These are phyloP conservation scores for Hermaeophaga mercurialis DNA, from an alignment of 2,888 invertebrate genomes.

Conservation along the genomic window DNA sequence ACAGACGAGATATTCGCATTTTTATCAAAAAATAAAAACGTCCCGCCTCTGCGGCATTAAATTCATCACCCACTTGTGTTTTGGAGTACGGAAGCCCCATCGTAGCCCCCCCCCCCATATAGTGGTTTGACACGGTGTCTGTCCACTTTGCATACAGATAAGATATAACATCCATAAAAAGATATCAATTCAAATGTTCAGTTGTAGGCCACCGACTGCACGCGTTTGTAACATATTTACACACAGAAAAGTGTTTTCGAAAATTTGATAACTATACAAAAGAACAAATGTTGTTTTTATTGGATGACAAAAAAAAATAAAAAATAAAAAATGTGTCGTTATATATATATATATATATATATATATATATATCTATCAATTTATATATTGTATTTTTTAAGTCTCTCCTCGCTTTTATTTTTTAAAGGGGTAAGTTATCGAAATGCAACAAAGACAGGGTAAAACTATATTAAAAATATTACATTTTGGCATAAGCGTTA, in stretches of 20 bases:
- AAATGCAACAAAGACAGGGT: too few species aligned
- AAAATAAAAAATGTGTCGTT: constrained; percentile 3
- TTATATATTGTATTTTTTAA: not conserved
- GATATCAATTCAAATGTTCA: not conserved
- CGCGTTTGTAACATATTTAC: not conserved
- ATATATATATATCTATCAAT: not conserved
- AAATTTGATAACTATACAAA: too few species aligned
- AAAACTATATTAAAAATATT: too few species aligned
- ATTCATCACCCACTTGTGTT: constrained; percentile 17
- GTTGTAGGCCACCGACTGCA: not conserved
- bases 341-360: too few species aligned
- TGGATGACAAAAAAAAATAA: not conserved
- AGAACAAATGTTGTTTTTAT: too few species aligned
- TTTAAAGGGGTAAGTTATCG: too few species aligned
- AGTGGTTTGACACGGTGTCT: constrained; percentile 8
- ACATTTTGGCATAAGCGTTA: too few species aligned
- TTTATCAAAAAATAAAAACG: constrained; percentile 33
- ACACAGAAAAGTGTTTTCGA: not conserved
- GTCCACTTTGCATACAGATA: constrained; percentile 14
- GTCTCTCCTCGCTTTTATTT: not conserved
- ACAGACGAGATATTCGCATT: constrained; percentile 36
- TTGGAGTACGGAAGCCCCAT: constrained; percentile 5
- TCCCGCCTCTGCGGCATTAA: constrained; percentile 21
- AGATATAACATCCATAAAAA: constrained; percentile 7
- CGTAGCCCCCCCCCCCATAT: constrained; percentile 4